Evolutionary conservation across 2,888 invertebrate species (phyloP).

Genomic region (Campoplex capitator): DNA sequence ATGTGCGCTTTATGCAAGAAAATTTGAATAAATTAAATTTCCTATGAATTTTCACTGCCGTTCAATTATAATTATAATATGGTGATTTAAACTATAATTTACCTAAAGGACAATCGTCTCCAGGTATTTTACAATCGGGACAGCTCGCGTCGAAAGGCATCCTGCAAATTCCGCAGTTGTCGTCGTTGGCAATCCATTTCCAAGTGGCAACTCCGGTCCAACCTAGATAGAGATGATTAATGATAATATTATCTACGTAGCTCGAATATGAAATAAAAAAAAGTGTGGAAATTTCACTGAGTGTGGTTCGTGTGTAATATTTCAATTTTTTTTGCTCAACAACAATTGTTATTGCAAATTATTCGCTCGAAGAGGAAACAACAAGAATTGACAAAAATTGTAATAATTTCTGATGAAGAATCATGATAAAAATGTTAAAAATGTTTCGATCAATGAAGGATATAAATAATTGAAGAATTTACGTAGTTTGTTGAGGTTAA

Average conservation of each 20-base stretch:
- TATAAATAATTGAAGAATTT: neutral
- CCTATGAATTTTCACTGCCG: too few relatives aligned
- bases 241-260: neutral
- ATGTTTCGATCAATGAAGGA: neutral
- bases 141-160: slow-evolving; percentile 99
- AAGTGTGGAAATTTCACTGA: neutral
- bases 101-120: slow-evolving; percentile 98
- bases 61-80: too few relatives aligned
- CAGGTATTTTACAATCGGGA: slow-evolving; percentile 98
- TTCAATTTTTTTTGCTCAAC: neutral
- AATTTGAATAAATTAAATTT: neutral
- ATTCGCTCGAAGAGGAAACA: neutral
- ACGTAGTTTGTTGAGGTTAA: neutral
- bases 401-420: neutral
- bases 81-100: slow-evolving; percentile 56
- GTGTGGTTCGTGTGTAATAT: neutral
- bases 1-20: neutral
- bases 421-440: neutral
- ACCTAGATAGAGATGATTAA: slow-evolving; percentile 84
- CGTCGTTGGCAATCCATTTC: slow-evolving; percentile 99
- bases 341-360: neutral
- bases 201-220: slow-evolving; percentile 99
- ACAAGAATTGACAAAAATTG: too few relatives aligned
- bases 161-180: slow-evolving; percentile 99
- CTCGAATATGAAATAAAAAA: neutral